phyloP scores from a whole-genome alignment of 2,797 vertebrate genomes.

The Podarcis siculus region DNA sequence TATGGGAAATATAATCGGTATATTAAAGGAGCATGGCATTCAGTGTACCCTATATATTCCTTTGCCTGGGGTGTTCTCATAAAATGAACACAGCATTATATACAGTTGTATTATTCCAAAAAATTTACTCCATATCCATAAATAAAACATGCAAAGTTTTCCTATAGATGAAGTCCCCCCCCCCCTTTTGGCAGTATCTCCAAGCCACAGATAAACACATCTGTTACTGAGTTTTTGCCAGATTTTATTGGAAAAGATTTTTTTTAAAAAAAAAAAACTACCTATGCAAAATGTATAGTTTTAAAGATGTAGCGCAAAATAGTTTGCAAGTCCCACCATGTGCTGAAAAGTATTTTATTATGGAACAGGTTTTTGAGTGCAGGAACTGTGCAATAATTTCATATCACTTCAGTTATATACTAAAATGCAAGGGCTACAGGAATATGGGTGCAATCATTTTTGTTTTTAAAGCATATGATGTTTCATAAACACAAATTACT shows the following conservation, averaged over 20 bases:
- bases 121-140: slow-evolving; percentile 57
- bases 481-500: too few relatives aligned
- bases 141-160: slow-evolving; percentile 68
- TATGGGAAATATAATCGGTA: slow-evolving; percentile 38
- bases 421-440: slow-evolving; percentile 55
- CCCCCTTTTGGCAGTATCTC: slow-evolving; percentile 56
- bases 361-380: slow-evolving; percentile 51
- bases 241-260: slow-evolving; percentile 31
- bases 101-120: slow-evolving; percentile 53
- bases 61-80: slow-evolving; percentile 68
- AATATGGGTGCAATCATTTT: slow-evolving; percentile 69
- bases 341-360: slow-evolving; percentile 54
- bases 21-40: slow-evolving; percentile 72
- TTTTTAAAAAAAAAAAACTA: neutral
- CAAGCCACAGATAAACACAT: slow-evolving; percentile 40
- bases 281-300: slow-evolving; percentile 17
- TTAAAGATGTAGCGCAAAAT: slow-evolving; percentile 29
- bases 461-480: slow-evolving; percentile 55
- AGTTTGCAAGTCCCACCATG: neutral
- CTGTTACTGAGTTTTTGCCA: neutral
- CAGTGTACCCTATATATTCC: slow-evolving; percentile 62
- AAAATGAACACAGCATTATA: slow-evolving; percentile 72
- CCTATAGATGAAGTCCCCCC: slow-evolving; percentile 52
- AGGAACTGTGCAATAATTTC: slow-evolving; percentile 64
- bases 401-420: slow-evolving; percentile 71